phyloP scores from a whole-genome alignment of 2,797 vertebrate genomes.

The Poecilia picta region DNA sequence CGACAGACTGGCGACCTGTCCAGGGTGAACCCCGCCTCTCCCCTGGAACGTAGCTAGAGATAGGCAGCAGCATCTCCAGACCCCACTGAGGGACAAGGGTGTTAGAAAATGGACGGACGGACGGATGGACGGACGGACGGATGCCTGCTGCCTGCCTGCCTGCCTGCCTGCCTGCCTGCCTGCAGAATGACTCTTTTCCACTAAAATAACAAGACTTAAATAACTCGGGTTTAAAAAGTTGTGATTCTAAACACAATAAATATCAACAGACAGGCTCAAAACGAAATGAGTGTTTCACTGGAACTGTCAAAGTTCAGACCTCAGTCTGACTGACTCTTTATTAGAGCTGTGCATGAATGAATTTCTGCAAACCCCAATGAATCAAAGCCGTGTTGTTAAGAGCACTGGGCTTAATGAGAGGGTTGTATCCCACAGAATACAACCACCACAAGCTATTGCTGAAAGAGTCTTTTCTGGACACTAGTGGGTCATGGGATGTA shows the following conservation, averaged over 20 bases:
- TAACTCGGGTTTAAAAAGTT: neutral
- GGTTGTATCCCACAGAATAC: neutral
- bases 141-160: no score
- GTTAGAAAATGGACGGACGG: no score
- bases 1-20: no score
- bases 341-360: neutral
- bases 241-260: neutral
- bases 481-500: neutral
- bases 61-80: no score
- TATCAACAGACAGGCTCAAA: neutral
- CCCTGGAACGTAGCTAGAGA: no score
- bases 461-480: neutral
- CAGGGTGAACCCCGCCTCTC: no score
- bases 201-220: neutral
- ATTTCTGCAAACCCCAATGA: neutral
- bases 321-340: neutral
- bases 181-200: neutral
- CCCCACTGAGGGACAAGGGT: no score
- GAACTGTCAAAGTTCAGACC: neutral
- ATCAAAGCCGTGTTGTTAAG: neutral
- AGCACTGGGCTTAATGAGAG: neutral
- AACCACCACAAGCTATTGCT: neutral
- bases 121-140: no score
- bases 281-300: neutral
- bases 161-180: no score